These are phyloP conservation scores for Hyperoodon ampullatus DNA, from an alignment of 2,113 vertebrate genomes.

Conservation along the genomic window DNA sequence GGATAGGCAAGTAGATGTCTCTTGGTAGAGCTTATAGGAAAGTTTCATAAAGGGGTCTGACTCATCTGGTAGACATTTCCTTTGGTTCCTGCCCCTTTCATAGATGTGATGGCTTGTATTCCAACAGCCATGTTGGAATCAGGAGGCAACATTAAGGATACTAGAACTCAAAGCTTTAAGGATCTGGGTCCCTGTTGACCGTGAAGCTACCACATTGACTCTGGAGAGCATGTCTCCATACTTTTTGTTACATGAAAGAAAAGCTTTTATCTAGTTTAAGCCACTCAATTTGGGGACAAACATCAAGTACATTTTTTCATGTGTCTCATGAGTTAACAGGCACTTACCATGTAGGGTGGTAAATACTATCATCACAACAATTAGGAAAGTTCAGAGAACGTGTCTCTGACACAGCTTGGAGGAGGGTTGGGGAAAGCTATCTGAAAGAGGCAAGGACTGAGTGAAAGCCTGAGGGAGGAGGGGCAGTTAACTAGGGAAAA, in stretches of 20 bases:
- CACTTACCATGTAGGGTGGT: not conserved
- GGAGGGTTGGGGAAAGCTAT: not conserved
- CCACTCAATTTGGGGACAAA: not conserved
- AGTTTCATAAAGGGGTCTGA: not conserved
- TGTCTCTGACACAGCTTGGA: not conserved
- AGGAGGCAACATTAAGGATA: not conserved
- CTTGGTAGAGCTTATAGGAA: not conserved
- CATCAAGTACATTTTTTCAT: not conserved
- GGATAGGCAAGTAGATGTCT: not conserved
- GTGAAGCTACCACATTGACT: not conserved
- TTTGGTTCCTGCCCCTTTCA: not conserved
- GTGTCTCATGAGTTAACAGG: not conserved
- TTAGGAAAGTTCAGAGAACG: not conserved
- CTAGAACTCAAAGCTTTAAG: not conserved
- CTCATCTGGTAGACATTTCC: not conserved
- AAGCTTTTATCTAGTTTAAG: constrained; percentile 24
- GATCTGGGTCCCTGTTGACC: not conserved
- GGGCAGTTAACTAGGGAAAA: not conserved
- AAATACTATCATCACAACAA: not conserved
- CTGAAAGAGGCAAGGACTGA: not conserved
- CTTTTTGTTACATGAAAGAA: not conserved
- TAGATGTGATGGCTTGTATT: not conserved
- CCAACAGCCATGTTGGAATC: not conserved
- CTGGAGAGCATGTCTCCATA: not conserved
- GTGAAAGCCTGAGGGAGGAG: not conserved